Percentiles rank a stretch among this genome's conserved stretches.
Evolutionary conservation across 2,113 vertebrate species (phyloP).

Genomic region (Dasyurus viverrinus): DNA sequence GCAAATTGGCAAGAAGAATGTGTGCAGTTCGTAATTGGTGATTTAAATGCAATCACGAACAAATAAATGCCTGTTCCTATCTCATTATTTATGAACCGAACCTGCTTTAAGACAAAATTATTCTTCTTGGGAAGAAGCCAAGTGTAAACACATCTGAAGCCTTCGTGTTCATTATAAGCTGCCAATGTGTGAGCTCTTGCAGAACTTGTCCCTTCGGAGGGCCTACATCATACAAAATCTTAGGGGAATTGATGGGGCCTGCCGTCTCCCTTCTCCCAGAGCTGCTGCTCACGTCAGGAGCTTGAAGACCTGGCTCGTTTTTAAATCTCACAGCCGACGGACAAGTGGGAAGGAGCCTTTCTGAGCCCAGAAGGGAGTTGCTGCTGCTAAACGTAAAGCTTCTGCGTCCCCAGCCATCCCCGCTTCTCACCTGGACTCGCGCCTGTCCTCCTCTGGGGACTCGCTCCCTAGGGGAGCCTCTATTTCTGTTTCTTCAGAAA

Average conservation of each 20-base stretch:
- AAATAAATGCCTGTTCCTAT: slow-evolving; percentile 87
- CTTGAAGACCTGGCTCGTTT: background rate
- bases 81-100: slow-evolving; percentile 87
- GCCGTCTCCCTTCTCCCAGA: background rate
- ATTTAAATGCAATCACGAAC: slow-evolving; percentile 87
- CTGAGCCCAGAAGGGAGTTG: background rate
- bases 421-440: background rate
- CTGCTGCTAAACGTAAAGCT: background rate
- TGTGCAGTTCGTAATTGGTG: slow-evolving; percentile 86
- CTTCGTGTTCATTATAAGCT: slow-evolving; percentile 78
- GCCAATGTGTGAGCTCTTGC: background rate
- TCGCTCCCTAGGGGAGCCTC: background rate
- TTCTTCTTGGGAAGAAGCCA: slow-evolving; percentile 84
- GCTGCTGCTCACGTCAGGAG: background rate
- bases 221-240: background rate
- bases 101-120: slow-evolving; percentile 83
- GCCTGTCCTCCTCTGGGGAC: background rate
- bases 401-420: background rate
- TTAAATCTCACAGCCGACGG: background rate
- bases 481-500: background rate
- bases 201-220: background rate
- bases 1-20: slow-evolving; percentile 84
- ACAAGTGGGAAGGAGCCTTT: background rate
- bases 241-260: background rate
- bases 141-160: slow-evolving; percentile 80